A percentile compares a stretch with the other conserved stretches of the same genome.
These are phyloP conservation scores for Herpetotheres cachinnans DNA, from an alignment of 2,113 vertebrate genomes.

Conservation along the genomic window DNA sequence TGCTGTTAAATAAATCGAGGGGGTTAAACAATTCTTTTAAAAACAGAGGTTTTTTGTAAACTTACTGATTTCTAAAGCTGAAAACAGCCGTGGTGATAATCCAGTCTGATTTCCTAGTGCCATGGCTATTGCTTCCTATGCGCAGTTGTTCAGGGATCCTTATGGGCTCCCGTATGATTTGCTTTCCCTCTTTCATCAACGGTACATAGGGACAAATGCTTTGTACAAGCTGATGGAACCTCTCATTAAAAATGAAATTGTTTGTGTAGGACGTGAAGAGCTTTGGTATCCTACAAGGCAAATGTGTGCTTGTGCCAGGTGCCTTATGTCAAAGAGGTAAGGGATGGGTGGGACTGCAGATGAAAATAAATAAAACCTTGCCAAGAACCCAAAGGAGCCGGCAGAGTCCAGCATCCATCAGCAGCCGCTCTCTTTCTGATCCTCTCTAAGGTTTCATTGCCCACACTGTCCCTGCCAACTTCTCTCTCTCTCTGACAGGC, in stretches of 20 bases:
- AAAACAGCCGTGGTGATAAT: background rate
- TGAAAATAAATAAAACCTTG: slow-evolving; percentile 1
- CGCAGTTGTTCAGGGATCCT: background rate
- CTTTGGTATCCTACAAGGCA: background rate
- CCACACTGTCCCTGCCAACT: background rate
- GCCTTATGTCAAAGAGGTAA: background rate
- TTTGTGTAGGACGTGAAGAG: background rate
- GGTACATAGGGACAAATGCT: background rate
- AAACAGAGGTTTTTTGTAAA: background rate
- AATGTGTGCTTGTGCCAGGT: background rate
- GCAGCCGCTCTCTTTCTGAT: background rate
- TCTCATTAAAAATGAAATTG: background rate
- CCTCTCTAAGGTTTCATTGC: background rate
- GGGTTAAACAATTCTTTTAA: background rate
- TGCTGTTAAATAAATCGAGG: background rate
- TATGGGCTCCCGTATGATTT: background rate
- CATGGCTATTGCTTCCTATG: background rate
- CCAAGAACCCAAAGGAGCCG: background rate
- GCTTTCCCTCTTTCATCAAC: background rate
- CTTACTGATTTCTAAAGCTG: background rate
- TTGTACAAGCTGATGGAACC: background rate
- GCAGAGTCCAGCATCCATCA: background rate
- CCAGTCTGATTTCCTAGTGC: background rate
- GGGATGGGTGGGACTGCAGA: background rate
- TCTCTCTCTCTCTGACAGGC: background rate